Evolutionary conservation across 1,140 invertebrate species (phyloP).

Genomic region (Battus philenor): DNA sequence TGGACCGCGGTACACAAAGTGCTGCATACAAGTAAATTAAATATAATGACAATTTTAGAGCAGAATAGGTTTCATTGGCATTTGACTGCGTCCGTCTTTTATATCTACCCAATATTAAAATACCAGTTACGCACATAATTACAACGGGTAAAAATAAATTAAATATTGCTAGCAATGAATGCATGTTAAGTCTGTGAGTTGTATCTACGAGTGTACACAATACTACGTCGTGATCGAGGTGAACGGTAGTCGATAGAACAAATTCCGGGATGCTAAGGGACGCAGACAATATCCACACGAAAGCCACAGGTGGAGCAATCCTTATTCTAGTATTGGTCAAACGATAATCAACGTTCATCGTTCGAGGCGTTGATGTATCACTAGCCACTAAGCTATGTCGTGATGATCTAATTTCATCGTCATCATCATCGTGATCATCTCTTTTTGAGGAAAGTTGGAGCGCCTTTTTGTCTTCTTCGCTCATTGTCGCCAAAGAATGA

Average conservation of each 20-base stretch:
- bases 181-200: constrained; percentile 58
- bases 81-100: constrained; percentile 30
- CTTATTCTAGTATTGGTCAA: constrained; percentile 54
- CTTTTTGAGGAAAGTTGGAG: constrained; percentile 43
- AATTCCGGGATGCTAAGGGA: constrained; percentile 77
- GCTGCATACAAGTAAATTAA: constrained; percentile 54
- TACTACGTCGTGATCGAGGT: constrained; percentile 34
- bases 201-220: constrained; percentile 59
- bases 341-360: constrained; percentile 69
- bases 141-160: constrained; percentile 58
- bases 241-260: constrained; percentile 54
- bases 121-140: constrained; percentile 38
- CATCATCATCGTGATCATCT: constrained; percentile 61
- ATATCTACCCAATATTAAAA: constrained; percentile 47
- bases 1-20: constrained; percentile 53
- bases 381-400: constrained; percentile 69
- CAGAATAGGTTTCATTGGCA: constrained; percentile 39
- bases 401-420: constrained; percentile 72
- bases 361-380: constrained; percentile 59
- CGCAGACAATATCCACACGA: constrained; percentile 75
- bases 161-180: constrained; percentile 59
- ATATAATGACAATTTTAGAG: constrained; percentile 61
- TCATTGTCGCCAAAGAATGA: constrained; percentile 75
- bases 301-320: constrained; percentile 67
- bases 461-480: constrained; percentile 57